A percentile compares a stretch with the other conserved stretches of the same genome.
Conservation (phyloP, 1,140 invertebrate species). For the Brachionus manjavacas region DNA sequence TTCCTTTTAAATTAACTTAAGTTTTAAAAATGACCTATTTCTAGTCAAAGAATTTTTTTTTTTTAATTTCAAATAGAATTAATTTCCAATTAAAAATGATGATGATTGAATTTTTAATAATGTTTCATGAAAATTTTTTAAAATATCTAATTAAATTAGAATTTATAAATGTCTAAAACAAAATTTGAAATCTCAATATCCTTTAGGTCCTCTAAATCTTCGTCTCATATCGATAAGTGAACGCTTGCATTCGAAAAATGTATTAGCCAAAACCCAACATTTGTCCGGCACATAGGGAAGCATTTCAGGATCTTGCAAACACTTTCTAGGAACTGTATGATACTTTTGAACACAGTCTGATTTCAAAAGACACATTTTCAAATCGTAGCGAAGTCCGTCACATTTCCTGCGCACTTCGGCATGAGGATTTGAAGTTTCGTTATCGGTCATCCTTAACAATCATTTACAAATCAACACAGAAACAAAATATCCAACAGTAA, state of each 20-base stretch:
- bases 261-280: conserved; percentile 27
- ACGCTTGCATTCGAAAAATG: conserved; percentile 42
- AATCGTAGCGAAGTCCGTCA: conserved; percentile 35
- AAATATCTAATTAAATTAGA: not conserved
- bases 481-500: not conserved
- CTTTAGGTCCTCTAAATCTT: conserved; percentile 40
- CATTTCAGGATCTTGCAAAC: conserved; percentile 26
- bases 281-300: conserved; percentile 6
- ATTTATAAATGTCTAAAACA: not conserved
- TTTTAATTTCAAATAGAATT: no score
- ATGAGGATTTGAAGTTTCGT: conserved; percentile 5
- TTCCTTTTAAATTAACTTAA: no score
- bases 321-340: conserved; percentile 31
- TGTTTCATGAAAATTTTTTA: not conserved
- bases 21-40: no score
- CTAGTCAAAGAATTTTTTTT: no score
- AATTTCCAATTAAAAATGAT: not conserved
- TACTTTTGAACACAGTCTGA: conserved; percentile 20
- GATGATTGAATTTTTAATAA: not conserved
- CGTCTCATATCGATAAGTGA: conserved; percentile 40
- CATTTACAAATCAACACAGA: not conserved
- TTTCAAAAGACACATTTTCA: conserved; percentile 41
- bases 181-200: not conserved
- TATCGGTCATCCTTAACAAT: not conserved
- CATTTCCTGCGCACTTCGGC: conserved; percentile 5